Conservation (phyloP, 2,888 invertebrate genomes). For the Celastrina argiolus region DNA sequence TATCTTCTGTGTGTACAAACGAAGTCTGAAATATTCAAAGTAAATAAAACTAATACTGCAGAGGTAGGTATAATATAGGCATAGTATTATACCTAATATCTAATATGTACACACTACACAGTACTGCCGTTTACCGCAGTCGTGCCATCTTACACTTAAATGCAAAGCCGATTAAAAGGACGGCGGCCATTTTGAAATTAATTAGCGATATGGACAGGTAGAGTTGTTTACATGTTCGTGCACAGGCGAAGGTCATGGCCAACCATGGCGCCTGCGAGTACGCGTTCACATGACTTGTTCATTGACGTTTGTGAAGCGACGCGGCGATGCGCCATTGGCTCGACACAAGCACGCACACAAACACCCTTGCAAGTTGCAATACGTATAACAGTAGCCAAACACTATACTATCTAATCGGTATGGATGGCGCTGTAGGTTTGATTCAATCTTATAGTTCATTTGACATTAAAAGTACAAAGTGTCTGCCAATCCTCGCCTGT, state of each 20-base stretch:
- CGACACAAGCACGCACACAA: background rate
- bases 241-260: constrained; percentile 62
- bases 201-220: background rate
- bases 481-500: too few species aligned
- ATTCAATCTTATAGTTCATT: too few species aligned
- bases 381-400: too few species aligned
- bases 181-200: constrained; percentile 11
- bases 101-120: too few species aligned
- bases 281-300: constrained; percentile 36
- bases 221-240: constrained; percentile 27
- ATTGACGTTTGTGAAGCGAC: constrained; percentile 23
- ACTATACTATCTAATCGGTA: too few species aligned
- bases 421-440: too few species aligned
- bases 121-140: background rate
- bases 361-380: background rate
- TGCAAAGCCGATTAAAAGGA: background rate
- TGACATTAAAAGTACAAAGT: too few species aligned
- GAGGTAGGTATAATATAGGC: background rate
- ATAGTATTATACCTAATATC: background rate
- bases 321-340: constrained; percentile 20
- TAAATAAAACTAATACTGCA: too few species aligned
- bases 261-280: constrained; percentile 43
- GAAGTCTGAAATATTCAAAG: too few species aligned
- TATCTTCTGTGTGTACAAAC: too few species aligned
- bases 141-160: background rate